Evolutionary conservation across 2,888 invertebrate species (phyloP), one percentile per base, ranked within the genome.

Genomic region (Ischnura elegans): DNA sequence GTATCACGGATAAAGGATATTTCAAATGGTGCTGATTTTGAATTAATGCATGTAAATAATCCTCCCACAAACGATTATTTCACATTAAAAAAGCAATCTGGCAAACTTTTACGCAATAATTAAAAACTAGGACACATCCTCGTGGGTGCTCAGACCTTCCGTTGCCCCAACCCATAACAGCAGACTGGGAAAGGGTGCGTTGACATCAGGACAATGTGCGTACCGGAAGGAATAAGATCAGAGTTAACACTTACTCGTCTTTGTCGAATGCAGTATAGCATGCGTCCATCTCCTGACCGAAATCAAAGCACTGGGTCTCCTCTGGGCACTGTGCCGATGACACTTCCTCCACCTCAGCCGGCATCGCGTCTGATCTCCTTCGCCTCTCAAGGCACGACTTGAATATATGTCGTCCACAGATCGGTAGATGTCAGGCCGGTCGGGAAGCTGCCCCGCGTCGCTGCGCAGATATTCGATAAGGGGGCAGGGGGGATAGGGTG

Each of bases 241-340:
- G n/a, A 76, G 46, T 21, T 21, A 13, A 87, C 94, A 97, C 97
- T 97, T 97, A 98, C 98, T 98, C 97, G 96, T 98, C 98, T 96
- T 98, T 98, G 96, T 98, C 98, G 96, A 98, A 98, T 95, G 98
- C 98, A 95, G 98, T 97, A 96, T 98, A 98, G 96, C 98, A 98
- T 95, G 98, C 98, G 96, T 98, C 98, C 98, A 98, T 98, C 96
- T 97, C 97, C 84, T 86, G 66, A 19, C 76, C 51, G 61, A 90
- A 90, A 61, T 94, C 94, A 94, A 94, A 94, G 94, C 94, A 94
- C 45, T 36, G 43, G 43, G 46, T 87, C 61, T 87, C 87, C 42
- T 61, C 61, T 61, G 42, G 93, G 47, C 84, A 87, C 29, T 85
- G 90, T 51, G 86, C 85, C 93, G 85, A 86, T 84, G 46, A 47